Conservation (phyloP, 2,888 invertebrate genomes). For the Eretmocerus hayati region DNA sequence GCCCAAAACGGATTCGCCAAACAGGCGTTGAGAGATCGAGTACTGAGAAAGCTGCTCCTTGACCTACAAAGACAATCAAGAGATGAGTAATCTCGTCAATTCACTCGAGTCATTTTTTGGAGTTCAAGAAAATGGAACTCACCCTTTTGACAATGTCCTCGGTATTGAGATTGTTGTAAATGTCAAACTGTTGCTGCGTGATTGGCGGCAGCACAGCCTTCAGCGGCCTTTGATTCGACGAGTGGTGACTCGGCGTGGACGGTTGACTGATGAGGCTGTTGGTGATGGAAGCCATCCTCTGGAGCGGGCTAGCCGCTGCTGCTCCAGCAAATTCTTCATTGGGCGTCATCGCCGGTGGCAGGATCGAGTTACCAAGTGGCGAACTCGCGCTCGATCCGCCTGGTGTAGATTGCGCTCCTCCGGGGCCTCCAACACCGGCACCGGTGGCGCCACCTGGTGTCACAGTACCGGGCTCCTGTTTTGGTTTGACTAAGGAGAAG, state of each 20-base stretch:
- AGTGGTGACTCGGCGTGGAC: slow-evolving; percentile 77
- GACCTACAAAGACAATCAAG: slow-evolving; percentile 51
- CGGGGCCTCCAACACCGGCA: no score
- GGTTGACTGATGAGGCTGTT: slow-evolving; percentile 92
- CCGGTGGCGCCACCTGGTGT: no score
- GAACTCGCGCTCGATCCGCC: slow-evolving; percentile 74
- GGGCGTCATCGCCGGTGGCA: slow-evolving; percentile 77
- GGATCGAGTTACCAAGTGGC: slow-evolving; percentile 76
- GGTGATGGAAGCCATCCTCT: slow-evolving; percentile 96
- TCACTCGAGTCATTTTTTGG: not conserved
- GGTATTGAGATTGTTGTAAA: slow-evolving; percentile 95
- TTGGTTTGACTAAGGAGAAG: slow-evolving; percentile 81
- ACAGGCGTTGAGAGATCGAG: slow-evolving; percentile 94
- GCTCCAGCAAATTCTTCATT: slow-evolving; percentile 73
- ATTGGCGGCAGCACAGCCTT: slow-evolving; percentile 96
- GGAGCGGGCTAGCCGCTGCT: slow-evolving; percentile 86
- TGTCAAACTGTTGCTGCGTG: slow-evolving; percentile 97
- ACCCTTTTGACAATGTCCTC: slow-evolving; percentile 94
- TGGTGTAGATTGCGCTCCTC: slow-evolving; percentile 56
- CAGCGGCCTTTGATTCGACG: slow-evolving; percentile 78
- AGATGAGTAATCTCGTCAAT: not conserved
- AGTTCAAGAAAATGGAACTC: no score
- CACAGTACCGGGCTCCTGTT: slow-evolving; percentile 61
- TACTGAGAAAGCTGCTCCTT: slow-evolving; percentile 92
- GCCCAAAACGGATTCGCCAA: slow-evolving; percentile 96